A percentile compares a stretch with the other conserved stretches of the same genome.
Conservation (phyloP, 2,888 invertebrate species). For the Anoncus sp. region DNA sequence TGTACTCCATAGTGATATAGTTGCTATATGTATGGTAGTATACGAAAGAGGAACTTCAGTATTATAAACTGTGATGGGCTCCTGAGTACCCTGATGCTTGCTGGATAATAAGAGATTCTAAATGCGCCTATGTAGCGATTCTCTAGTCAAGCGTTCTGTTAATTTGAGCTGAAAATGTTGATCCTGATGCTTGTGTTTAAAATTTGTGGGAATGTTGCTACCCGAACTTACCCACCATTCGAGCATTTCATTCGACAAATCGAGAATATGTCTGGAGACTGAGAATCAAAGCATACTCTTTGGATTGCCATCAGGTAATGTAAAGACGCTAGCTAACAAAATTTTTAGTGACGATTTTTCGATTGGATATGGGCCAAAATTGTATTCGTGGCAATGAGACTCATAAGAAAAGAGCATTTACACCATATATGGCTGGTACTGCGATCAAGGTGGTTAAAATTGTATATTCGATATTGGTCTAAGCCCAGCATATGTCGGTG, state of each 20-base stretch:
- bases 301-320: slow-evolving; percentile 1
- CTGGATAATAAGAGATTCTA: slow-evolving; percentile 42
- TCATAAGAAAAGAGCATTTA: background rate
- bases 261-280: slow-evolving; percentile 7
- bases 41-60: background rate
- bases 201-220: slow-evolving; percentile 38
- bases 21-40: slow-evolving; percentile 2
- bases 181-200: slow-evolving; percentile 34
- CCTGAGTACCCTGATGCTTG: slow-evolving; percentile 16
- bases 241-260: slow-evolving; percentile 4
- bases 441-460: slow-evolving; percentile 21
- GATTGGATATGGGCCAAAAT: no score
- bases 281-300: slow-evolving; percentile 2
- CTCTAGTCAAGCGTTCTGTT: slow-evolving; percentile 33
- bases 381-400: background rate
- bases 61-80: no score
- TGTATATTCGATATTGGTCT: slow-evolving; percentile 29
- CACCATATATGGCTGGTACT: background rate
- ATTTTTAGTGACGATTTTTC: no score
- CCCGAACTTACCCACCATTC: slow-evolving; percentile 29
- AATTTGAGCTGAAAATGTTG: slow-evolving; percentile 5
- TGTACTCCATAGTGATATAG: slow-evolving; percentile 1
- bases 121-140: slow-evolving; percentile 28
- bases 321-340: background rate
- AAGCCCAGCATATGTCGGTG: background rate